Evolutionary conservation across 2,113 vertebrate species (phyloP).

Genomic region (Nothoprocta perdicaria): DNA sequence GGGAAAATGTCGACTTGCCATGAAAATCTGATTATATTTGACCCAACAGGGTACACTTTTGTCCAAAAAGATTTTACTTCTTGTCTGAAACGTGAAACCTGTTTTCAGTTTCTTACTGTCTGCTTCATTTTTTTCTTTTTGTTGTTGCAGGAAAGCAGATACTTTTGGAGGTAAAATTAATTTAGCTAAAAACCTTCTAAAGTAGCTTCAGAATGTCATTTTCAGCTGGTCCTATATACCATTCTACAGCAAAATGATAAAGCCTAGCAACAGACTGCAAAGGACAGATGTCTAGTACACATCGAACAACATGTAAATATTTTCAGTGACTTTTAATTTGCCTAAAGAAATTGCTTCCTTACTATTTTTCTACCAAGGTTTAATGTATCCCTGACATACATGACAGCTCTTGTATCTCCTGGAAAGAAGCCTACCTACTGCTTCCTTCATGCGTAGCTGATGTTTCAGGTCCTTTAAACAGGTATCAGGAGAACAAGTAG

Average conservation of each 20-base stretch:
- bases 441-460: not conserved
- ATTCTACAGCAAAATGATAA: not conserved
- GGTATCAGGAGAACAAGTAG: not conserved
- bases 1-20: not conserved
- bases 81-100: not conserved
- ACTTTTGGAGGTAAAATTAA: not conserved
- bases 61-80: not conserved
- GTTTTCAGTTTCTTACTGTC: not conserved
- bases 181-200: not conserved
- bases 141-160: not conserved
- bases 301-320: not conserved
- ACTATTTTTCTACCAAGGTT: not conserved
- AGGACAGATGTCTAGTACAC: not conserved
- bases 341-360: not conserved
- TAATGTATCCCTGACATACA: not conserved
- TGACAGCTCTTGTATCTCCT: not conserved
- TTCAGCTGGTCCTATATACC: not conserved
- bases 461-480: not conserved
- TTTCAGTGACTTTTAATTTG: not conserved
- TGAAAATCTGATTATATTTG: not conserved
- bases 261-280: not conserved
- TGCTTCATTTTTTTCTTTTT: accelerated
- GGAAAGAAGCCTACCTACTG: not conserved
- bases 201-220: not conserved
- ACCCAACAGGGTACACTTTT: not conserved